A percentile compares a stretch with the other conserved stretches of the same genome.
phyloP scores from a whole-genome alignment of 2,797 vertebrate species.

The Tarsius wallacei region DNA sequence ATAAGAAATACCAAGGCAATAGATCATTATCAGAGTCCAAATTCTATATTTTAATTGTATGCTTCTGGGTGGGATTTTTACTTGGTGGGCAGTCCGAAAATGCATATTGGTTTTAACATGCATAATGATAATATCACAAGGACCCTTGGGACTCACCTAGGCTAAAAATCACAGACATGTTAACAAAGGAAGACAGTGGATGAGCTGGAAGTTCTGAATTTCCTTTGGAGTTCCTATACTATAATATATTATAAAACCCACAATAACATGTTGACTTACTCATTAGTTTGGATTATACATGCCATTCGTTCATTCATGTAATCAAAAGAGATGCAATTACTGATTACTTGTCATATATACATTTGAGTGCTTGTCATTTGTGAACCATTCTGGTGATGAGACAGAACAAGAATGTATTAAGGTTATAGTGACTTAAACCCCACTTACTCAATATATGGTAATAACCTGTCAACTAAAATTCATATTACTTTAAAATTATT shows the following conservation, averaged over 20 bases:
- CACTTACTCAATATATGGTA: conserved; percentile 3
- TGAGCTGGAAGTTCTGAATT: neutral
- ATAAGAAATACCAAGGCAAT: neutral
- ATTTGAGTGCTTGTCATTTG: neutral
- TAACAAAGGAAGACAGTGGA: neutral
- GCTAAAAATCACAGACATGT: neutral
- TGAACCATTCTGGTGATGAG: neutral
- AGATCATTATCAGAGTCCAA: neutral
- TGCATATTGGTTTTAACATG: neutral
- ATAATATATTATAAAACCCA: neutral
- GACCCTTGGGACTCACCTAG: neutral
- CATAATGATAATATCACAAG: neutral
- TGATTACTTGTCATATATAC: neutral
- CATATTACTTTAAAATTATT: conserved; percentile 37
- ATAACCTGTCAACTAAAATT: conserved; percentile 8
- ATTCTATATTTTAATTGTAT: neutral
- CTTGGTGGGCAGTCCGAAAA: neutral
- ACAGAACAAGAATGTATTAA: neutral
- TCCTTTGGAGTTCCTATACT: neutral
- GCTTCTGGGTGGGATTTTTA: neutral
- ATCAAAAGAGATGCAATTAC: neutral
- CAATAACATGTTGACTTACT: neutral
- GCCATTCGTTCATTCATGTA: neutral
- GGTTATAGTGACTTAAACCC: neutral
- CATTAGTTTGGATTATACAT: neutral